Evolutionary conservation across 2,113 vertebrate species (phyloP).

Genomic region (Octodon degus): DNA sequence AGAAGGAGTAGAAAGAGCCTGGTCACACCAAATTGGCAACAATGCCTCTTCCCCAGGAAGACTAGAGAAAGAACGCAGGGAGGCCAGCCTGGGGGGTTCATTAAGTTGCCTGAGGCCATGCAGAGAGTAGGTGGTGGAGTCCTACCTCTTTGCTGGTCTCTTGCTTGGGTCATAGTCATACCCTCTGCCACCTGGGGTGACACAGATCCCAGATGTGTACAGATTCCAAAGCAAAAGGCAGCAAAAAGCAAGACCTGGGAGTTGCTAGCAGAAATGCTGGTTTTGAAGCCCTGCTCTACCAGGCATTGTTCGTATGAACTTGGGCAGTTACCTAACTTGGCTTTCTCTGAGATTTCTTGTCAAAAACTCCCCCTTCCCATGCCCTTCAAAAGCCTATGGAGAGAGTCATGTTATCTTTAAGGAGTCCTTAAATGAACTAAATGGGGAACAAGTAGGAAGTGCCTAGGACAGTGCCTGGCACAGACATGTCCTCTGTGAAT

Average conservation of each 20-base stretch:
- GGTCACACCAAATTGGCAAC: not conserved
- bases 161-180: not conserved
- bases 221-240: not conserved
- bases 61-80: not conserved
- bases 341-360: not conserved
- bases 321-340: not conserved
- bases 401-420: not conserved
- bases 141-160: not conserved
- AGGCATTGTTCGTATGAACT: not conserved
- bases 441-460: not conserved
- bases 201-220: fast-evolving
- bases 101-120: not conserved
- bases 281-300: not conserved
- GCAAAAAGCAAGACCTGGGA: not conserved
- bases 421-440: not conserved
- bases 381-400: not conserved
- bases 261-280: not conserved
- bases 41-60: not conserved
- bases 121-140: not conserved
- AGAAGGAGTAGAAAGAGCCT: not conserved
- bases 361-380: not conserved
- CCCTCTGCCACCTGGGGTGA: not conserved
- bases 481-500: not conserved
- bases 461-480: not conserved
- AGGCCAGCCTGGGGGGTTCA: not conserved